Evolutionary conservation across 2,797 vertebrate genomes (phyloP), one percentile per base, ranked within the genome.

Genomic region (Masticophis lateralis): DNA sequence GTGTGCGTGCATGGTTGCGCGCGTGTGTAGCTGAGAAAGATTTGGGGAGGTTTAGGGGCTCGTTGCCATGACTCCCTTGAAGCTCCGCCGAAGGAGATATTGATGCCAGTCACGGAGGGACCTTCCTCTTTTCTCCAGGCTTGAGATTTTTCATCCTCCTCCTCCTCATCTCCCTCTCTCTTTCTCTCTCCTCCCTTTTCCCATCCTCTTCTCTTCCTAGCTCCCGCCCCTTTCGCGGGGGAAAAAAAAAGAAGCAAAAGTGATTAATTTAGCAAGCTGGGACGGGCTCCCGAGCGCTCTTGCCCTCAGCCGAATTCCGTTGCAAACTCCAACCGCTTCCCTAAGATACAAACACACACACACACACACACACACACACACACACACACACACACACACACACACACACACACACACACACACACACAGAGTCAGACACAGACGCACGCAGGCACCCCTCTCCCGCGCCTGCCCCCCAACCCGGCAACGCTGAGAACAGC

Each of bases 21-120:
- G 57, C 32, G 51, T 74, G 92, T 37, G 47, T 88, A 86, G 89
- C 94, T 8, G 94, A 89, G n/a, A 32, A 89, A 74, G 92, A 92
- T 55, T 94, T 8, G 96, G 94, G 61, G 94, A 92, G 92, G 94
- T n/a, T 61, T 32, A 2, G 93, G 96, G 96, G 86, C 86, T 92
- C 92, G 98, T 97, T 98, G 96, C 97, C 96, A 98, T 98, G 97
- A 95, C 95, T 97, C 92, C 96, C 96, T 93, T 90, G 95, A 96
- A 96, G 97, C 97, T 14, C 92, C 91, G 96, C 94, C 79, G 89
- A 51, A 93, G 96, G 96, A 97, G 96, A 96, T 97, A 94, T 94
- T 93, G 95, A 97, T 96, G 97, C 97, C 95, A 96, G 97, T 97
- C 97, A 97, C 96, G 97, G 95, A 97, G 91, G 94, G 95, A 94